Conservation (phyloP, 2,797 vertebrate genomes). For the Halcyon leucocephala region DNA sequence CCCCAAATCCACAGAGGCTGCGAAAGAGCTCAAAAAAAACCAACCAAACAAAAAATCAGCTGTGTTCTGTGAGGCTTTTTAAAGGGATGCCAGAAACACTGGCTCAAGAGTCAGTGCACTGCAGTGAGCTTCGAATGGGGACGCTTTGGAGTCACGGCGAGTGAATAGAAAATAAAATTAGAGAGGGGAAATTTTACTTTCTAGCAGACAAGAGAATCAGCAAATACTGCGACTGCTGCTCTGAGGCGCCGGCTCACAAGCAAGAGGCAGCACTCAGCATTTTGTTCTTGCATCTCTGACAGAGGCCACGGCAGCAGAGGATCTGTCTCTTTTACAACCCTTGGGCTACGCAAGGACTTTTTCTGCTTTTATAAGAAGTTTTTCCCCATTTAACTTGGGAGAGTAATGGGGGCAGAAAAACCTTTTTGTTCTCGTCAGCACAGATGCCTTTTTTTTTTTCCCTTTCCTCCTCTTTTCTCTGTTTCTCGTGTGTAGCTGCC, state of each 20-base stretch:
- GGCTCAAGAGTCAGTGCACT: neutral
- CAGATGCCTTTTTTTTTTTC: too few species aligned
- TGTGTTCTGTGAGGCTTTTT: neutral
- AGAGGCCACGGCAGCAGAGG: too few species aligned
- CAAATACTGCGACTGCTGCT: neutral
- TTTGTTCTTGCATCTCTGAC: neutral
- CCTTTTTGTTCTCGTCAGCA: neutral
- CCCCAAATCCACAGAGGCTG: neutral
- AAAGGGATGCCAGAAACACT: neutral
- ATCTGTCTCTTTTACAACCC: neutral
- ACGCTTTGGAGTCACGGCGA: neutral
- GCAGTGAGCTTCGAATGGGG: neutral
- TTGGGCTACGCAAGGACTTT: accelerated
- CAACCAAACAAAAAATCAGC: too few species aligned
- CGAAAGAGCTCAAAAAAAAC: neutral
- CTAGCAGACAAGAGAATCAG: neutral
- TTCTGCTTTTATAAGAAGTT: neutral
- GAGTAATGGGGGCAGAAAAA: neutral
- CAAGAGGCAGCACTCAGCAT: too few species aligned
- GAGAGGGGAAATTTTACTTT: neutral
- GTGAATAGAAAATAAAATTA: neutral
- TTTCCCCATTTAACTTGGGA: neutral
- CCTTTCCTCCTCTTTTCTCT: too few species aligned
- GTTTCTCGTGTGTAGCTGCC: neutral
- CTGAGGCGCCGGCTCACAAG: too few species aligned